These are phyloP conservation scores for Ormyrus nitidulus DNA, from an alignment of 2,888 invertebrate species.

Conservation along the genomic window DNA sequence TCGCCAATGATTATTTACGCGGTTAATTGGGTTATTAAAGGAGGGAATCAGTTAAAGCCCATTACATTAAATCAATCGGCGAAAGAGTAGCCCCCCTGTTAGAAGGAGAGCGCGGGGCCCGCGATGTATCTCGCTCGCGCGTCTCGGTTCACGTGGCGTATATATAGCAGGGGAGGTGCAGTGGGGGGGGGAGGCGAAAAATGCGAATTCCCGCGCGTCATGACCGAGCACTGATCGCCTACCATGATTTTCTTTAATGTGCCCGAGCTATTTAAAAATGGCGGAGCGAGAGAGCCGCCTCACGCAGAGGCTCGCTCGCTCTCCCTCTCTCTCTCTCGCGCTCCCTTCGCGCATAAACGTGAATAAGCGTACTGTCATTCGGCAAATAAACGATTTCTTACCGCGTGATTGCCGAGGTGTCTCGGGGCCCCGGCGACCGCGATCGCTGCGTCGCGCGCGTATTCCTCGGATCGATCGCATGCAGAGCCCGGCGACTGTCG, in stretches of 20 bases:
- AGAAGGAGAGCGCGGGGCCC: not conserved
- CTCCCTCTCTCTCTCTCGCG: too few species aligned
- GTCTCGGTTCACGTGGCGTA: too few species aligned
- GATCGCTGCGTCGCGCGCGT: too few species aligned
- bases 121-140: not conserved
- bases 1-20: conserved; percentile 21
- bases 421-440: conserved; percentile 52
- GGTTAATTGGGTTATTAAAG: conserved; percentile 34
- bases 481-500: too few species aligned
- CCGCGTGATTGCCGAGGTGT: conserved; percentile 69
- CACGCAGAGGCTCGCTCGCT: not conserved
- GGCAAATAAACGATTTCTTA: conserved; percentile 69
- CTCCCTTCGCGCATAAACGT: conserved; percentile 6
- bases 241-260: conserved; percentile 59
- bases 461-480: too few species aligned
- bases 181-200: not conserved
- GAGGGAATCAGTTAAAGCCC: not conserved
- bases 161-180: too few species aligned
- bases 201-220: conserved; percentile 50
- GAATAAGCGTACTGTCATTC: conserved; percentile 65
- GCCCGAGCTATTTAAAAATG: conserved; percentile 58
- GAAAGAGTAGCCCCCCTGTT: not conserved
- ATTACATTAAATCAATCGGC: conserved; percentile 29
- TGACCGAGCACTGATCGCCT: conserved; percentile 62
- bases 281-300: not conserved